phyloP scores from a whole-genome alignment of 2,888 invertebrate species.

The Linnaemya vulpina region DNA sequence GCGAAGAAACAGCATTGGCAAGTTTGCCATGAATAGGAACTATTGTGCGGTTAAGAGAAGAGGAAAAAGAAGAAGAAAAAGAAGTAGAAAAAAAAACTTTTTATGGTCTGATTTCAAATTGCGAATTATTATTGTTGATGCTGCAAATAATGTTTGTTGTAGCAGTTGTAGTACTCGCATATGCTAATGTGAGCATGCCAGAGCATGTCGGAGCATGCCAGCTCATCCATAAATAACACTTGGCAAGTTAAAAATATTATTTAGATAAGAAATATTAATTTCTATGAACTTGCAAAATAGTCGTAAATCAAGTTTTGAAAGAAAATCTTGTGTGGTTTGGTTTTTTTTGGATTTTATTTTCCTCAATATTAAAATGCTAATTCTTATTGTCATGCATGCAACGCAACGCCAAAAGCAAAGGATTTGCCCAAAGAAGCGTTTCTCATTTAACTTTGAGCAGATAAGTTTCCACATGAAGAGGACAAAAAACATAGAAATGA shows the following conservation, averaged over 20 bases:
- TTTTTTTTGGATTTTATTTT: background rate
- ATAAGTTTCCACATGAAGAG: too few relatives aligned
- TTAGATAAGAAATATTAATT: background rate
- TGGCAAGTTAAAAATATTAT: constrained; percentile 1
- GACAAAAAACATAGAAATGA: too few relatives aligned
- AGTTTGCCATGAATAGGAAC: background rate
- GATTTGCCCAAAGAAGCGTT: too few relatives aligned
- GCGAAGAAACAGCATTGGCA: background rate
- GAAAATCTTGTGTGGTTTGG: background rate
- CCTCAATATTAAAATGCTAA: too few relatives aligned
- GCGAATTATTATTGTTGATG: constrained; percentile 24
- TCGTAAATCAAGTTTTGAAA: background rate
- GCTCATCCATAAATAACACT: constrained; percentile 48
- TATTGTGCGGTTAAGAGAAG: background rate
- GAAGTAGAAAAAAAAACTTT: constrained; percentile 44
- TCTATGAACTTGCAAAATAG: background rate
- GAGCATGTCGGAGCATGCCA: constrained; percentile 28
- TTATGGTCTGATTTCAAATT: constrained; percentile 55
- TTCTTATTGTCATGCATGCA: too few relatives aligned
- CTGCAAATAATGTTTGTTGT: constrained; percentile 1
- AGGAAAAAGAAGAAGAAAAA: background rate
- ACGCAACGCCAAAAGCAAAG: too few relatives aligned
- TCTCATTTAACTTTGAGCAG: too few relatives aligned
- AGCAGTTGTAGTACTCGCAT: background rate
- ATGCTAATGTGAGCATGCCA: background rate